These are phyloP conservation scores for Callithrix jacchus DNA, from an alignment of 2,113 vertebrate genomes.

Conservation along the genomic window DNA sequence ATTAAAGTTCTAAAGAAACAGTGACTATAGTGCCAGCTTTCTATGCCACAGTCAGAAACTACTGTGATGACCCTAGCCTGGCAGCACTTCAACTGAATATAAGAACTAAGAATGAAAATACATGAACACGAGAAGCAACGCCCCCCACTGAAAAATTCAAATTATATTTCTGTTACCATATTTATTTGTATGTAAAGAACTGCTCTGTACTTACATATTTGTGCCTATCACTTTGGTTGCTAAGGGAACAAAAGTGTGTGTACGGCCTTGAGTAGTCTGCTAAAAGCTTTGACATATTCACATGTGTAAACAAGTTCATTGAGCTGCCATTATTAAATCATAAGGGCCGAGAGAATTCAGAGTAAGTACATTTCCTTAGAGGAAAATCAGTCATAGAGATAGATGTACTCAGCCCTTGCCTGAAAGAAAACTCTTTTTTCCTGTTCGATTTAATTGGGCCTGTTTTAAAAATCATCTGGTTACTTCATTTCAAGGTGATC, in stretches of 20 bases:
- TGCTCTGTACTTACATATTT: background rate
- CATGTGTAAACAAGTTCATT: conserved; percentile 54
- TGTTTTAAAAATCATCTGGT: conserved; percentile 22
- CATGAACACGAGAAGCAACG: background rate
- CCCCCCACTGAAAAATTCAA: background rate
- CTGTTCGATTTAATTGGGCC: background rate
- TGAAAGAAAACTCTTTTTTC: conserved; percentile 18
- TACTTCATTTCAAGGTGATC: conserved; percentile 50
- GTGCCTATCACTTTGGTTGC: background rate
- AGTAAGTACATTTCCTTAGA: conserved; percentile 45
- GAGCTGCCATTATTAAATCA: conserved; percentile 69
- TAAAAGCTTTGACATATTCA: conserved; percentile 51
- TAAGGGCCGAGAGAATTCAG: conserved; percentile 51
- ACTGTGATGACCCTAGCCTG: background rate
- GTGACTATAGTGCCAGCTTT: background rate
- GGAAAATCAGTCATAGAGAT: conserved; percentile 33
- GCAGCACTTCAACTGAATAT: background rate
- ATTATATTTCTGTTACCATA: background rate
- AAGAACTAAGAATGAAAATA: background rate
- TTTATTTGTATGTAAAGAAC: background rate
- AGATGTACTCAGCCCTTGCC: conserved; percentile 25
- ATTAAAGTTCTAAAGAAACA: conserved; percentile 28
- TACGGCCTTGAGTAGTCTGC: background rate
- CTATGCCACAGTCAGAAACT: background rate
- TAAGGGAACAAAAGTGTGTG: conserved; percentile 11